Percentiles rank a stretch among this genome's conserved stretches.
Evolutionary conservation across 2,888 invertebrate species (phyloP).

Genomic region (Luperina testacea): DNA sequence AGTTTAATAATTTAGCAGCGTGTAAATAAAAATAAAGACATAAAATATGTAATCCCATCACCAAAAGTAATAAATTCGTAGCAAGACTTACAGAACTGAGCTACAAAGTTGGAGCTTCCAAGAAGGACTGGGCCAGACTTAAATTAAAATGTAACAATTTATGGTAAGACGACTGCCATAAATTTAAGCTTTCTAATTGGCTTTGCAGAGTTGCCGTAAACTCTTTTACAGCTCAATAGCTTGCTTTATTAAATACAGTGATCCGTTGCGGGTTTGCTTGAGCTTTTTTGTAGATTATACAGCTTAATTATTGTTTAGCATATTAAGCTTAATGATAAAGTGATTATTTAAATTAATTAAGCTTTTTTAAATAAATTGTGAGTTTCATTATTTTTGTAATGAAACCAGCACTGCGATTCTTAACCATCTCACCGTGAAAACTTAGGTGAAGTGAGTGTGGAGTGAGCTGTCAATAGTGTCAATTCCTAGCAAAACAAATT

Average conservation of each 20-base stretch:
- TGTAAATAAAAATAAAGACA: neutral
- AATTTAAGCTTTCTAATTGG: constrained; percentile 87
- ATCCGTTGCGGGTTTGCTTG: constrained; percentile 52
- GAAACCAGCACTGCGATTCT: too few species aligned
- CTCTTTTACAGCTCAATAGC: constrained; percentile 86
- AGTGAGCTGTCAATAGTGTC: too few species aligned
- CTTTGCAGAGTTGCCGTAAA: constrained; percentile 84
- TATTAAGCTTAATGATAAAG: neutral
- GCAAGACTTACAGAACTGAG: constrained; percentile 58
- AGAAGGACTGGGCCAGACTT: constrained; percentile 78
- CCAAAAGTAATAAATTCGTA: constrained; percentile 59
- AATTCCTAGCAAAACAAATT: too few species aligned
- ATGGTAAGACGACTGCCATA: constrained; percentile 82
- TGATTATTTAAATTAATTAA: neutral
- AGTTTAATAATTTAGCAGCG: neutral
- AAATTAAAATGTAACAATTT: constrained; percentile 89
- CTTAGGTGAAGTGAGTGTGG: too few species aligned
- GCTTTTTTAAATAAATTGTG: too few species aligned
- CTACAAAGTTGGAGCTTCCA: constrained; percentile 64
- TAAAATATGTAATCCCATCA: constrained; percentile 33
- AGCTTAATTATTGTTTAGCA: neutral
- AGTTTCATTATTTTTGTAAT: neutral
- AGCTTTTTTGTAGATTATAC: constrained; percentile 1
- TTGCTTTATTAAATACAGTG: constrained; percentile 81
- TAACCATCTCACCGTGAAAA: neutral